Conservation (phyloP, 1,140 invertebrate genomes). For the Drosophila lacteicornis region DNA sequence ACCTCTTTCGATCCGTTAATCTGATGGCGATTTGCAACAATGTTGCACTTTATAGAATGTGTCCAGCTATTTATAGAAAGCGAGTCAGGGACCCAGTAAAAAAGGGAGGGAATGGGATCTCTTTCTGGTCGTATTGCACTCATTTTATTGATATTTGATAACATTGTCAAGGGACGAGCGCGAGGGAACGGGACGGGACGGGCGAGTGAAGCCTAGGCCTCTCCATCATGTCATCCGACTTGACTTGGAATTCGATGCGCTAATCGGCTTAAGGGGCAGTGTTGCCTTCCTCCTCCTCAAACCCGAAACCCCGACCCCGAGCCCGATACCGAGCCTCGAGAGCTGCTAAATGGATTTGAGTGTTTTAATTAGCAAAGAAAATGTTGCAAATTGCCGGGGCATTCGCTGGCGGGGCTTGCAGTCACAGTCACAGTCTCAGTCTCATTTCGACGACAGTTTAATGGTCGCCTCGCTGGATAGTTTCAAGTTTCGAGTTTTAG, state of each 20-base stretch:
- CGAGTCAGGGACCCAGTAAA: constrained; percentile 9
- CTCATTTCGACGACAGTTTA: constrained; percentile 47
- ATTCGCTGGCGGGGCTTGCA: constrained; percentile 30
- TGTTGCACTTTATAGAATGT: constrained; percentile 49
- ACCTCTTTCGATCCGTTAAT: constrained; percentile 56
- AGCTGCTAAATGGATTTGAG: constrained; percentile 75
- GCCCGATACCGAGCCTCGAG: neutral
- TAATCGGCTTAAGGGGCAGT: constrained; percentile 58
- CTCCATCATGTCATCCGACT: constrained; percentile 39
- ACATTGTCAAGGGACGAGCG: constrained; percentile 56
- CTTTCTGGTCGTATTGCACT: constrained; percentile 37
- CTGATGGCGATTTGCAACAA: constrained; percentile 63
- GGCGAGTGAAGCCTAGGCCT: constrained; percentile 12
- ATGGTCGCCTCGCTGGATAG: constrained; percentile 42
- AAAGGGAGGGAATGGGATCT: constrained; percentile 10
- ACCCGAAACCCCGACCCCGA: neutral
- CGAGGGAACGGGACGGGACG: too few relatives aligned
- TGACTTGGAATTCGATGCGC: constrained; percentile 54
- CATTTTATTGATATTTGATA: constrained; percentile 79
- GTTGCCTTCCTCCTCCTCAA: constrained; percentile 6
- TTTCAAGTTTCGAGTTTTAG: constrained; percentile 45
- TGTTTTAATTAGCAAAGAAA: constrained; percentile 77
- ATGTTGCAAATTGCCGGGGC: constrained; percentile 60
- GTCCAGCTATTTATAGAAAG: constrained; percentile 58
- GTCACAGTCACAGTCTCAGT: constrained; percentile 15